These are phyloP conservation scores for Trematomus bernacchii DNA, from an alignment of 2,797 vertebrate species.

Conservation along the genomic window DNA sequence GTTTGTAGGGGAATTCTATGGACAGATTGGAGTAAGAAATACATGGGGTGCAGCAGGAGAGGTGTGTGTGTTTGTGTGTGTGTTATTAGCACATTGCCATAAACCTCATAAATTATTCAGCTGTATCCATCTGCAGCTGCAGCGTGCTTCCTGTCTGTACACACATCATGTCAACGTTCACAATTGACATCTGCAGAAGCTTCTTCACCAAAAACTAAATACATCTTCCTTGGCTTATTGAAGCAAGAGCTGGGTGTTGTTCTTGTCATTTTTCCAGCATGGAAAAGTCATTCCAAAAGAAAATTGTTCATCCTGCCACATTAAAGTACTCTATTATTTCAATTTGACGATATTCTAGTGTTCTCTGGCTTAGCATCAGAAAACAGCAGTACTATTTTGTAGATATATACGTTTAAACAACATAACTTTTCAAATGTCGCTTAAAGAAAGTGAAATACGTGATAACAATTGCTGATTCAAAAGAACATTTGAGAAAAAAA, in stretches of 20 bases:
- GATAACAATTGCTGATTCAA: background rate
- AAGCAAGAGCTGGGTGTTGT: conserved; percentile 23
- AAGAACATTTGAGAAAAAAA: background rate
- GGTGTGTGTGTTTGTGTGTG: conserved; percentile 9
- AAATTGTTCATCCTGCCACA: background rate
- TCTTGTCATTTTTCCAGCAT: conserved; percentile 31
- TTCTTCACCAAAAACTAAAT: background rate
- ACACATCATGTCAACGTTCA: conserved; percentile 26
- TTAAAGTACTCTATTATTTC: conserved; percentile 1
- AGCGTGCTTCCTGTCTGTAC: conserved; percentile 44
- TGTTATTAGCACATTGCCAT: conserved; percentile 61
- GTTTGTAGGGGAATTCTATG: background rate
- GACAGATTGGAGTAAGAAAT: background rate
- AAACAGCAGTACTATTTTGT: background rate
- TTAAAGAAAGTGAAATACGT: background rate
- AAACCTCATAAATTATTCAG: conserved; percentile 69
- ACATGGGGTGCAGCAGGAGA: background rate
- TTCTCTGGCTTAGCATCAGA: background rate
- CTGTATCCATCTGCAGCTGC: conserved; percentile 58
- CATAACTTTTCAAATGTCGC: background rate
- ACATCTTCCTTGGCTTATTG: conserved; percentile 1
- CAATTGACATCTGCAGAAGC: conserved; percentile 45
- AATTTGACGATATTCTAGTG: conserved; percentile 24
- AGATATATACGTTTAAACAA: background rate
- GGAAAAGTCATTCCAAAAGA: conserved; percentile 23